Base-by-base conservation (phyloP, 2,888 invertebrate genomes). In the Allophyes oxyacanthae region DNA sequence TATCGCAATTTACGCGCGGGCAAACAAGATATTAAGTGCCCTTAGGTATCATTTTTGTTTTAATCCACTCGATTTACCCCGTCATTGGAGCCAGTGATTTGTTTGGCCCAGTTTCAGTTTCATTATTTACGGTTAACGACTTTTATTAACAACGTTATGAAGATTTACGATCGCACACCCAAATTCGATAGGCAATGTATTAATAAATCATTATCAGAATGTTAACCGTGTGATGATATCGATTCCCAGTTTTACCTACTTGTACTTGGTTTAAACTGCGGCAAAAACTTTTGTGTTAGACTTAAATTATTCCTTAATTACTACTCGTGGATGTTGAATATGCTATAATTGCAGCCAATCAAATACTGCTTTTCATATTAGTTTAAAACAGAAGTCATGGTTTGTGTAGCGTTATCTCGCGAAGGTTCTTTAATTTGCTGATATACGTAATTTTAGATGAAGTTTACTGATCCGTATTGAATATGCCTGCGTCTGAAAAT, bases 81-180 rank as follows among this genome's bases (percentile, higher is more conserved):
- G 73, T 62, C 70, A 77, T 72, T 73, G 62, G 65, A 65, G 42
- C 60, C 68, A 51, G 59, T 68, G 72, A 81, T 81, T 80, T 75
- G 79, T 80, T 77, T 77, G 64, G 59, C 72, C 74, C 72, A 77
- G 68, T 74, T 80, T 71, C 66, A 63, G 68, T 72, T 72, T 75
- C 78, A 77, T 80, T 81, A 79, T 77, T 82, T 77, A 77, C 72
- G 63, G 69, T 52, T 75, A 75, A 81, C 73, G 72, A 75, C 71
- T 68, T 82, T 81, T 80, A 82, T 81, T 81, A 82, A 78, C 77
- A 68, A 75, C 71, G 72, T 81, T 78, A 80, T 69, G 60, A 77
- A 77, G 79, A 80, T 80, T 80, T 79, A 82, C 63, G 72, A 63
- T 56, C 42, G 46, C 6, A 8, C 28, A 28, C 28, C 55, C 46